Evolutionary conservation across 2,888 invertebrate genomes (phyloP), one percentile per base, ranked within the genome.

Genomic region (Chydorus sphaericus): DNA sequence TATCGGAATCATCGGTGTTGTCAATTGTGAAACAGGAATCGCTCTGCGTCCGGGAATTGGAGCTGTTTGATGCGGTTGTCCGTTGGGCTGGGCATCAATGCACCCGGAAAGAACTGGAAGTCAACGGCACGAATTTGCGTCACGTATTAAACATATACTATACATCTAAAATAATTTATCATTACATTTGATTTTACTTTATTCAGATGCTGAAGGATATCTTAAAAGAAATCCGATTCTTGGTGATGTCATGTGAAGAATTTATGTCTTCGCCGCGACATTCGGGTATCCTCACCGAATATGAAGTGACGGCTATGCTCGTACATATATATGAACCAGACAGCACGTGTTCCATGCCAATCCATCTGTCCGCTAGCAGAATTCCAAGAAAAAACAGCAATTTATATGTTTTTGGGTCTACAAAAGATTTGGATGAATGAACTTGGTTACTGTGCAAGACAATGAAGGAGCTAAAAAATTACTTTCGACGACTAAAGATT

Each of bases 231-330:
- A 81, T 88, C 58, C 77, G 87, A 28, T 88, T 88, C 70, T 73
- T 88, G 11, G 85, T 85, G 0, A 71, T 89, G 61, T 80, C 80
- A 0, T 83, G 87, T 0, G 81, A 85, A 66, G 83, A 87, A 71
- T 88, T 89, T 68, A 86, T 87, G 1, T 83, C 84, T 64, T 85
- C 85, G 0, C 85, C 87, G 0, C 86, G 84, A 0, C 76, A 80
- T 52, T 86, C 86, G 11, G 64, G 11, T 16, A 70, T 88, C 8
- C 73, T 89, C 28, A 76, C 80, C 0, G 81, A 85, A 67, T 76
- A 83, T 1, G 88, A 89, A 66, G 81, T 85, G 14, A 82, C 86
- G 65, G 79, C 84, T 0, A 82, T 89, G 57, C 73, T 89, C 2
- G 85, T 88, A 79, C 86, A 87, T 67, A 85, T 88, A 58, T 79